phyloP scores from a whole-genome alignment of 2,888 invertebrate genomes.

The Seladonia tumulorum region DNA sequence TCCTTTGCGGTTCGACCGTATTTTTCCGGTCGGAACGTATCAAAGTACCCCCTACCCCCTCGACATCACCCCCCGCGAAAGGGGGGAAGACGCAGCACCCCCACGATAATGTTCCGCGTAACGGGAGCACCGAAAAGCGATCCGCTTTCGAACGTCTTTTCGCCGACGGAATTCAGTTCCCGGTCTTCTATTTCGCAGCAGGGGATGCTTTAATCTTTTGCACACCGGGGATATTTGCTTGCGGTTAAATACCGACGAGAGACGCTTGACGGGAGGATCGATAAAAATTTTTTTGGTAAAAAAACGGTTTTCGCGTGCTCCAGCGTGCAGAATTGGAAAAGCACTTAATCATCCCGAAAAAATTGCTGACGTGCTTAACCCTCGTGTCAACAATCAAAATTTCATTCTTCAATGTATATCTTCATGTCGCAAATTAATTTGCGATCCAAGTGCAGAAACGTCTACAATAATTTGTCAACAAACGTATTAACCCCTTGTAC shows the following conservation, averaged over 20 bases:
- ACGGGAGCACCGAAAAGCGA: not conserved
- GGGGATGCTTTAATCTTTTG: not conserved
- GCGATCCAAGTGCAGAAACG: too few relatives aligned
- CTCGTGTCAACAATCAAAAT: too few relatives aligned
- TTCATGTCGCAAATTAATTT: too few relatives aligned
- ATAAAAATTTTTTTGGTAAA: not conserved
- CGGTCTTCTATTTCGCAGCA: not conserved
- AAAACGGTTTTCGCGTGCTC: not conserved
- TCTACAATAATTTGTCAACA: too few relatives aligned
- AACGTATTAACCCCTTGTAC: too few relatives aligned
- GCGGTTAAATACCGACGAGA: not conserved
- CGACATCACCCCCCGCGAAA: not conserved
- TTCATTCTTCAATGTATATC: too few relatives aligned
- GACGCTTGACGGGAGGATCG: not conserved
- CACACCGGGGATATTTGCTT: not conserved
- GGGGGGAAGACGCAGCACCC: not conserved
- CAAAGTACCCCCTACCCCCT: not conserved
- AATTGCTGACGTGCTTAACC: not conserved
- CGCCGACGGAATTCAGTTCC: not conserved
- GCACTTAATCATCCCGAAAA: not conserved
- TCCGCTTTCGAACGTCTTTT: not conserved
- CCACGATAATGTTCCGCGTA: not conserved
- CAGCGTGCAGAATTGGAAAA: not conserved
- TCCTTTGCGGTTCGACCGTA: constrained; percentile 3
- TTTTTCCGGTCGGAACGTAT: not conserved